phyloP scores from a whole-genome alignment of 2,797 vertebrate genomes.

The Fratercula arctica region DNA sequence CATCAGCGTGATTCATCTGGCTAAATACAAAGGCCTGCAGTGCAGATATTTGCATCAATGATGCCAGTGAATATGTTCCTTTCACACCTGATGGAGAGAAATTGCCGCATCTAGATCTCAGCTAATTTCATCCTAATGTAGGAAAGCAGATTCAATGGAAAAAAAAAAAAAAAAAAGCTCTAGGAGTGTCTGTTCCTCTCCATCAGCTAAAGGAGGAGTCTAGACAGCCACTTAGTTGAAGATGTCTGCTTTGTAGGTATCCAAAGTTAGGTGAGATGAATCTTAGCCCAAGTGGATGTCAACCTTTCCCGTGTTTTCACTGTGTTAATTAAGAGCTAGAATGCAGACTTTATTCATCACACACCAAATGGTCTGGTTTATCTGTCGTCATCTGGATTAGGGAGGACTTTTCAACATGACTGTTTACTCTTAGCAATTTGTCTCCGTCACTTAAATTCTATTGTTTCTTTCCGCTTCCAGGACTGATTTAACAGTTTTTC shows the following conservation, averaged over 20 bases:
- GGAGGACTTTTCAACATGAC: not conserved
- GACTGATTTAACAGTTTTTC: not conserved
- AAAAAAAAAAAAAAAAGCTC: not conserved
- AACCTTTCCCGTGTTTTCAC: conserved; percentile 11
- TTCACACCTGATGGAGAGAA: conserved; percentile 23
- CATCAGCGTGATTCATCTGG: not conserved
- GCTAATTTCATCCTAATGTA: not conserved
- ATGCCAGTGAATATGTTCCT: not conserved
- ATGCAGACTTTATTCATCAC: conserved; percentile 22
- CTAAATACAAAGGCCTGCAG: not conserved
- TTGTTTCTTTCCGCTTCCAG: not conserved
- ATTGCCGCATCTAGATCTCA: not conserved
- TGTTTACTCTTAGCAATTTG: conserved; percentile 16
- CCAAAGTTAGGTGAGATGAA: not conserved
- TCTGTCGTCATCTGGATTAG: conserved; percentile 26
- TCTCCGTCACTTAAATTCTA: not conserved
- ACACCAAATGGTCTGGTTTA: not conserved
- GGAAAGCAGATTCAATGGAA: not conserved
- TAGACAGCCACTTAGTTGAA: conserved; percentile 10
- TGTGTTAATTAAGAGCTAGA: conserved; percentile 30
- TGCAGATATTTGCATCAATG: not conserved
- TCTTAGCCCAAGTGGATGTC: not conserved
- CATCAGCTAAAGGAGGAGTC: not conserved
- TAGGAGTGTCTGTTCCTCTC: not conserved
- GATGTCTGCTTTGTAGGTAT: not conserved